phyloP scores from a whole-genome alignment of 30 jellyfish, hydroid and myxozoan species.

The Aurelia coerulea region DNA sequence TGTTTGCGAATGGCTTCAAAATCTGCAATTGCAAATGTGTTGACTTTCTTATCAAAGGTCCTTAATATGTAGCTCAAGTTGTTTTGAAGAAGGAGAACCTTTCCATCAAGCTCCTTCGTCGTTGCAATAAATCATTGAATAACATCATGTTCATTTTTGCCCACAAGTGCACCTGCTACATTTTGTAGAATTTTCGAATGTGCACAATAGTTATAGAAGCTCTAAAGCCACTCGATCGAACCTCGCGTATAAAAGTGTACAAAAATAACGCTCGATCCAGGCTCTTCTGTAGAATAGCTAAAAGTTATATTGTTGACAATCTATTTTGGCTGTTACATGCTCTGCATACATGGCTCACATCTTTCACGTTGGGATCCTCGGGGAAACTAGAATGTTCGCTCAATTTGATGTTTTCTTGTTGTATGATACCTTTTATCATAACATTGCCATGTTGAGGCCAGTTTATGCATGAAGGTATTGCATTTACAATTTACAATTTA shows the following conservation, averaged over 20 bases:
- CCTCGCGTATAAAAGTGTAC: too few relatives aligned
- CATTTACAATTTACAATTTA: too few relatives aligned
- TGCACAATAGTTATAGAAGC: too few relatives aligned
- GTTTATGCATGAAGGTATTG: background rate
- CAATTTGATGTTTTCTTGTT: conserved; percentile 22
- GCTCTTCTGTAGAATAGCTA: too few relatives aligned
- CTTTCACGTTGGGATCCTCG: conserved; percentile 27
- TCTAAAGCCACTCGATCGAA: too few relatives aligned
- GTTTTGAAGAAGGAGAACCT: conserved; percentile 32
- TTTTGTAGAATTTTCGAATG: too few relatives aligned
- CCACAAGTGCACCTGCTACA: conserved; percentile 31
- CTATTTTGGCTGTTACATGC: conserved; percentile 48
- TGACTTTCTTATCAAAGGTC: conserved; percentile 36
- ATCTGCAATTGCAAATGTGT: conserved; percentile 39
- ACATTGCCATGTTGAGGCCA: conserved; percentile 21
- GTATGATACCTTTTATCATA: conserved; percentile 20
- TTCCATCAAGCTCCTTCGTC: conserved; percentile 42
- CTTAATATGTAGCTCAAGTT: conserved; percentile 20
- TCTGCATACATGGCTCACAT: conserved; percentile 28
- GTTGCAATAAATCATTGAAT: conserved; percentile 34
- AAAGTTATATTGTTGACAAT: conserved; percentile 30
- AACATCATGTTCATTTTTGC: conserved; percentile 44
- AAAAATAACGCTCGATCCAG: too few relatives aligned
- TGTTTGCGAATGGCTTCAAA: conserved; percentile 22
- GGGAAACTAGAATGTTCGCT: conserved; percentile 19